Evolutionary conservation across 2,888 invertebrate genomes (phyloP).

Genomic region (Agapetus fuscipes): DNA sequence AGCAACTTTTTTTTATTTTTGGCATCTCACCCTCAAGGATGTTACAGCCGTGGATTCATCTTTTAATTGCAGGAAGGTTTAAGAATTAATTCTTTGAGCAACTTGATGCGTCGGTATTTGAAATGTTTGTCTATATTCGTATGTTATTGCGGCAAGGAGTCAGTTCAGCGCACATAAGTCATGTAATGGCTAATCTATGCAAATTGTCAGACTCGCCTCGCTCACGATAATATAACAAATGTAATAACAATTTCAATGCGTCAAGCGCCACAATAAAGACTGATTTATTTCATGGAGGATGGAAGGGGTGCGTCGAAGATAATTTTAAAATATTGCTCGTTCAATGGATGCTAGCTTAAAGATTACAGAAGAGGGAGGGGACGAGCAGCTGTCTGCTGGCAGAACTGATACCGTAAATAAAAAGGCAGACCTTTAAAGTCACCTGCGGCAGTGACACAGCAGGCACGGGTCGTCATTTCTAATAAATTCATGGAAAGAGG

Average conservation of each 20-base stretch:
- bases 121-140: too few relatives aligned
- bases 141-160: conserved; percentile 11
- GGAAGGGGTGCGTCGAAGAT: conserved; percentile 20
- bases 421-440: conserved; percentile 20
- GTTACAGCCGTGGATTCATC: too few relatives aligned
- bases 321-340: conserved; percentile 20
- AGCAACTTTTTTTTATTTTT: too few relatives aligned
- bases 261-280: conserved; percentile 20
- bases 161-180: conserved; percentile 19
- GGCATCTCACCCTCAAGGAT: too few relatives aligned
- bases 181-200: conserved; percentile 22
- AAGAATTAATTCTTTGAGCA: too few relatives aligned
- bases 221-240: conserved; percentile 20
- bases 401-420: conserved; percentile 14
- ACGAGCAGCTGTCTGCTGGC: conserved; percentile 13
- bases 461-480: conserved; percentile 18
- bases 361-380: conserved; percentile 8
- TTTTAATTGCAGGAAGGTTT: too few relatives aligned
- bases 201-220: conserved; percentile 13
- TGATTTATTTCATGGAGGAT: conserved; percentile 20
- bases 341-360: conserved; percentile 10
- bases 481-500: conserved; percentile 18
- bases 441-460: conserved; percentile 18
- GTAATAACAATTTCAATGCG: conserved; percentile 22
- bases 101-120: too few relatives aligned